Evolutionary conservation across 2,113 vertebrate genomes (phyloP).

Genomic region (Axis porcinus): DNA sequence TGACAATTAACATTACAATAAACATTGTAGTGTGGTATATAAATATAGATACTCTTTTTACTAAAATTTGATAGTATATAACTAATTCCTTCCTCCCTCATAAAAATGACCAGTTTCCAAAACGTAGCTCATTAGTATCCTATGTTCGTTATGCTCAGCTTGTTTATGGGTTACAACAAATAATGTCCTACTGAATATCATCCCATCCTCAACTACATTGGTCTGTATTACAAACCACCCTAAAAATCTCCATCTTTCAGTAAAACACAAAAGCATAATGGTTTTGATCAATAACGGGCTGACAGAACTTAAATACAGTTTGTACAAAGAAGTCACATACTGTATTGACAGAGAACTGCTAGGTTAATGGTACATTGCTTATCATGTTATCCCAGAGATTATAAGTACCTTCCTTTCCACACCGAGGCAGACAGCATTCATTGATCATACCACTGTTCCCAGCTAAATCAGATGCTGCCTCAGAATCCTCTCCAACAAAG

Average conservation of each 20-base stretch:
- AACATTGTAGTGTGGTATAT: neutral
- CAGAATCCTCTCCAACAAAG: neutral
- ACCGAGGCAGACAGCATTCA: neutral
- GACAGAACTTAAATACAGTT: conserved; percentile 7
- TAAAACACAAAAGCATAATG: neutral
- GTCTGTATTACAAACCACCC: neutral
- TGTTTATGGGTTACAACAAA: neutral
- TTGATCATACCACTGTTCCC: neutral
- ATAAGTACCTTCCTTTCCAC: neutral
- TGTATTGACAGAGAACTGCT: neutral
- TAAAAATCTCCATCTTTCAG: neutral
- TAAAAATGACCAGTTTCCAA: neutral
- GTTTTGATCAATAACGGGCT: conserved; percentile 15
- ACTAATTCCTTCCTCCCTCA: neutral
- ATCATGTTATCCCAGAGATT: neutral
- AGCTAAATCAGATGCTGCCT: neutral
- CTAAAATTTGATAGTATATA: neutral
- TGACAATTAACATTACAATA: neutral
- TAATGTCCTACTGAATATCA: neutral
- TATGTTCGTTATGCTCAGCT: neutral
- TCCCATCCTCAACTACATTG: neutral
- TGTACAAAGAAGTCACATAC: neutral
- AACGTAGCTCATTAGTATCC: neutral
- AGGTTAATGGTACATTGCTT: neutral
- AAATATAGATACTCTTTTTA: neutral